phyloP scores from a whole-genome alignment of 1,140 invertebrate species.

The Micrasema longulum region DNA sequence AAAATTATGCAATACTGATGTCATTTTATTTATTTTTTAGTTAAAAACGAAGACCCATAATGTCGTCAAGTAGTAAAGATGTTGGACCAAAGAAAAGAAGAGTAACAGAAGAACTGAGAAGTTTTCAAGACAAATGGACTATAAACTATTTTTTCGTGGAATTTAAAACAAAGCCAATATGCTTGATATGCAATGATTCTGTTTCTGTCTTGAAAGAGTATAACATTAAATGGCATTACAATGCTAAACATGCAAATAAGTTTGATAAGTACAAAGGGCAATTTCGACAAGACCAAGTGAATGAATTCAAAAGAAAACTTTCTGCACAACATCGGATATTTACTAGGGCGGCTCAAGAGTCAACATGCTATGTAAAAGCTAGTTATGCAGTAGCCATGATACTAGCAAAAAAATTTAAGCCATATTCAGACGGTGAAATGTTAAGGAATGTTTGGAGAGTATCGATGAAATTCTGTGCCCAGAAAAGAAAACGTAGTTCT shows the following conservation, averaged over 20 bases:
- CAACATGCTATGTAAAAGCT: conserved; percentile 44
- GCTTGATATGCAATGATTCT: conserved; percentile 51
- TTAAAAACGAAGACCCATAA: conserved; percentile 33
- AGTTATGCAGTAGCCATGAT: conserved; percentile 54
- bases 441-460: conserved; percentile 57
- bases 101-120: conserved; percentile 32
- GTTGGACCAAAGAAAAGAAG: conserved; percentile 36
- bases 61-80: conserved; percentile 35
- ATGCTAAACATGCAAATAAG: conserved; percentile 47
- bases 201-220: conserved; percentile 47
- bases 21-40: conserved; percentile 37
- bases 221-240: conserved; percentile 41
- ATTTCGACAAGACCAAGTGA: conserved; percentile 45
- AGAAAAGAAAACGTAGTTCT: conserved; percentile 54
- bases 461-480: conserved; percentile 55
- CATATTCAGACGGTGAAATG: conserved; percentile 57
- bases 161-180: conserved; percentile 49
- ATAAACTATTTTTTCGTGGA: conserved; percentile 39
- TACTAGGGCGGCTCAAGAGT: conserved; percentile 30
- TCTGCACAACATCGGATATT: conserved; percentile 33
- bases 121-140: conserved; percentile 41
- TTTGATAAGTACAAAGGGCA: conserved; percentile 44
- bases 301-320: conserved; percentile 46
- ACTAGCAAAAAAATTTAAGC: conserved; percentile 56
- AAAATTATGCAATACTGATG: conserved; percentile 35